phyloP scores from a whole-genome alignment of 2,888 invertebrate genomes.

The Strigamia crassipes region DNA sequence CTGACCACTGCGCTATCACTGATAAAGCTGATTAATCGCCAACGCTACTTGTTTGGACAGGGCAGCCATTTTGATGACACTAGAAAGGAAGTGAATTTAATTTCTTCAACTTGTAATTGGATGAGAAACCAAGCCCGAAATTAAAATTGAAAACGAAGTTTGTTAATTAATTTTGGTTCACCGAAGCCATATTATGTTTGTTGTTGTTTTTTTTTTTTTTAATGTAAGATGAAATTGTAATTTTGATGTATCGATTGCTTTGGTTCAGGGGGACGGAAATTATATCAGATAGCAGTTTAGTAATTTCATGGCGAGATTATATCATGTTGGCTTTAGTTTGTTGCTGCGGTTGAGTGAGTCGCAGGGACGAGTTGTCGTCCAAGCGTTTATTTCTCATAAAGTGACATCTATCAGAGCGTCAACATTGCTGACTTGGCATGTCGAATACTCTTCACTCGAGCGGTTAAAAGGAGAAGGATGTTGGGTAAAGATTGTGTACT shows the following conservation, averaged over 20 bases:
- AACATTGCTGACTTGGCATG: constrained; percentile 26
- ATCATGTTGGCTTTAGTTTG: not conserved
- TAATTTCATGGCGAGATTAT: not conserved
- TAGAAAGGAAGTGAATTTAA: not conserved
- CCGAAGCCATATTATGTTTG: too few relatives aligned
- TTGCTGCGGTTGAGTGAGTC: not conserved
- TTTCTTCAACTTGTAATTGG: too few relatives aligned
- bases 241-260: too few relatives aligned
- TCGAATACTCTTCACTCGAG: constrained; percentile 23
- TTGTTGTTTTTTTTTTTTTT: too few relatives aligned
- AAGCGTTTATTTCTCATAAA: constrained; percentile 22
- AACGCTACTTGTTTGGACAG: not conserved
- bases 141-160: too few relatives aligned
- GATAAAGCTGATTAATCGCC: not conserved
- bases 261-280: too few relatives aligned
- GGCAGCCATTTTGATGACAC: not conserved
- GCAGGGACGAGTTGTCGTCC: not conserved
- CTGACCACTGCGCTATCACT: not conserved
- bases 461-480: constrained; percentile 26
- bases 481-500: constrained; percentile 12
- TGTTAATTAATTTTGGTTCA: too few relatives aligned
- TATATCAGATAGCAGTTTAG: not conserved
- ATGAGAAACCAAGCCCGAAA: too few relatives aligned
- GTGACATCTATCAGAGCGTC: constrained; percentile 30
- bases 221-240: too few relatives aligned